Base-by-base conservation (phyloP, 2,888 invertebrate species). In the Amphiduros pacificus region DNA sequence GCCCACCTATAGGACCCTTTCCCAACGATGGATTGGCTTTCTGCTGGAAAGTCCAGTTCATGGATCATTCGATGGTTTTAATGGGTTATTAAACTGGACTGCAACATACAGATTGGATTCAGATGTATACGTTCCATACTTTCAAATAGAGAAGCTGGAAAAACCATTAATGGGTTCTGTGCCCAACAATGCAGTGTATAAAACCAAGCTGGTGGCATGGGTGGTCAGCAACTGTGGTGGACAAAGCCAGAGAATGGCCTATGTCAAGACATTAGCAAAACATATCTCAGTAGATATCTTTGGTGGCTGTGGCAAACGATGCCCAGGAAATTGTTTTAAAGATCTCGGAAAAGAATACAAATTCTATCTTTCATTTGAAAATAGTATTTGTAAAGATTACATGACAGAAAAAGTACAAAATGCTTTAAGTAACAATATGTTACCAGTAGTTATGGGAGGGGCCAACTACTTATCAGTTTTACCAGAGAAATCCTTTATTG, bases 191-290 rank as follows among this genome's bases (percentile, higher is more conserved):
- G 78, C 79, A 3, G 91, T 91, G 0, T 94, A 94, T 79, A 96
- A 96, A 83, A 94, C 94, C 41, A 93, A 91, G 84, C 91, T 88
- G 90, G 82, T 96, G 9, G 96, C 96, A 59, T 97, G 96, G 97
- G 96, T 97, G 84, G 96, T 97, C 58, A 96, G 95, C 36, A 97
- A 97, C 84, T 97, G 97, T 80, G 93, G 92, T 67, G 94, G 96
- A 2, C 87, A 92, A 58, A 97, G 97, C 82, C 90, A 90, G 2
- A 88, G 97, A 17, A 85, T 94, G 65, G 90, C 92, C 71, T 96
- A 91, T 83, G 95, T 94, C 11, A 88, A 72, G 89, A 70, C 91
- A 91, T 71, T 97, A 56, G 87, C 89, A 67, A 93, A 94, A 81
- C 86, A 91, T 84, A 94, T 97, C 71, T 86, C 89, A 67, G 61